Evolutionary conservation across 2,888 invertebrate genomes (phyloP).

Genomic region (Andrena fulva): DNA sequence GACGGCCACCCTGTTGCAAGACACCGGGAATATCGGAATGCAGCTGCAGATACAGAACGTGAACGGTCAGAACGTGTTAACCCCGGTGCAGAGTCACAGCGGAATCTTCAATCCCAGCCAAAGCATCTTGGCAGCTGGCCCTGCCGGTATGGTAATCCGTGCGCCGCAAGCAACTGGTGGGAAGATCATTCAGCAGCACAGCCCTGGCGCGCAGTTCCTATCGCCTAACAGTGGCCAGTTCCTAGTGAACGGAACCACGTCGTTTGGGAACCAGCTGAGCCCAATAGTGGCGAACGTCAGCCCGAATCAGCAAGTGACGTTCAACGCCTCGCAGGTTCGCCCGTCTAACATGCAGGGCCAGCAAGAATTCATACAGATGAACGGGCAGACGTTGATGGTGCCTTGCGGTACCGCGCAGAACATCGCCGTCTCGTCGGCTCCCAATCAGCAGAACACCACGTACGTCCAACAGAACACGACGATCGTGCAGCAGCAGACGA

Average conservation of each 20-base stretch:
- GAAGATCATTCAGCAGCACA: conserved; percentile 89
- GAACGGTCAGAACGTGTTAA: conserved; percentile 91
- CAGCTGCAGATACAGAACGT: conserved; percentile 93
- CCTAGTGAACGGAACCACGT: conserved; percentile 90
- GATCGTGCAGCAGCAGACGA: conserved; percentile 93
- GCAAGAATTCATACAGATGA: conserved; percentile 90
- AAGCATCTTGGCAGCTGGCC: conserved; percentile 89
- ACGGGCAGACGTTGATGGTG: conserved; percentile 90
- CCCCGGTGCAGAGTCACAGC: conserved; percentile 89
- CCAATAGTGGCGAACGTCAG: conserved; percentile 91
- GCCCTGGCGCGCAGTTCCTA: conserved; percentile 90
- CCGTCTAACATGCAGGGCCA: conserved; percentile 86
- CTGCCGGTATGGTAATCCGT: conserved; percentile 92
- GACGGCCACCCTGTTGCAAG: conserved; percentile 90
- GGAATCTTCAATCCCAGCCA: conserved; percentile 88
- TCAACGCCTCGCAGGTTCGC: conserved; percentile 86
- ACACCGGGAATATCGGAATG: conserved; percentile 89
- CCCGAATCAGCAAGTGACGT: conserved; percentile 89
- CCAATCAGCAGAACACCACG: conserved; percentile 88
- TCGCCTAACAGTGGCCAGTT: conserved; percentile 91
- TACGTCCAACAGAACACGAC: conserved; percentile 95
- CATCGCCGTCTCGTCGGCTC: conserved; percentile 86
- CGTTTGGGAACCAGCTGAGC: conserved; percentile 91
- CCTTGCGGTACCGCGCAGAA: conserved; percentile 87
- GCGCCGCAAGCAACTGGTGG: conserved; percentile 90